Evolutionary conservation across 1,140 invertebrate genomes (phyloP).

Genomic region (Trichonephila clavata): DNA sequence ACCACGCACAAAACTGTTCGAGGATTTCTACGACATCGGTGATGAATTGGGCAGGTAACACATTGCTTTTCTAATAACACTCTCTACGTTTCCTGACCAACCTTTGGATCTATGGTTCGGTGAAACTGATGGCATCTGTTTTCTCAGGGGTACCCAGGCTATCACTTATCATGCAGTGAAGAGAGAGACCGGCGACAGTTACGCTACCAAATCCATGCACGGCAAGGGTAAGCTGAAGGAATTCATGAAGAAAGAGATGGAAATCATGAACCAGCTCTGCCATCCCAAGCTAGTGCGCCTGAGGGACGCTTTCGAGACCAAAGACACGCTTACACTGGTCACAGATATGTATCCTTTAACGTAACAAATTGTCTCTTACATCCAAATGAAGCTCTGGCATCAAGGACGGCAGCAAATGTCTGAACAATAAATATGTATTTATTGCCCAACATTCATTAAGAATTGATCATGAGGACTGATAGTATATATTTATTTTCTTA

Average conservation of each 20-base stretch:
- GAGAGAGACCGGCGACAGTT: slow-evolving; percentile 89
- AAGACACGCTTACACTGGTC: slow-evolving; percentile 90
- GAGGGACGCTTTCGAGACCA: slow-evolving; percentile 93
- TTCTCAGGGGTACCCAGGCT: slow-evolving; percentile 90
- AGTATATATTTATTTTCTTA: too few species aligned
- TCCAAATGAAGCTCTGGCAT: too few species aligned
- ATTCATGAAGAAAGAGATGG: slow-evolving; percentile 94
- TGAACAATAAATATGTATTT: too few species aligned
- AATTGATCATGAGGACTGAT: not conserved
- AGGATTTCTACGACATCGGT: slow-evolving; percentile 94
- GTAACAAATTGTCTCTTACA: not conserved
- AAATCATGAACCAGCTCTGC: slow-evolving; percentile 93
- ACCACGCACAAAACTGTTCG: slow-evolving; percentile 85
- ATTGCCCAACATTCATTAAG: not conserved
- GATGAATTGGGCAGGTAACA: slow-evolving; percentile 90
- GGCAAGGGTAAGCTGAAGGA: slow-evolving; percentile 88
- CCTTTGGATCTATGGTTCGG: too few species aligned
- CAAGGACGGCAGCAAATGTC: too few species aligned
- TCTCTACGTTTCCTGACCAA: not conserved
- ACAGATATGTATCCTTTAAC: slow-evolving; percentile 87
- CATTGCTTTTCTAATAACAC: not conserved
- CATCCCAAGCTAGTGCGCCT: slow-evolving; percentile 91
- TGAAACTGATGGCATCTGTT: not conserved
- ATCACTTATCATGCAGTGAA: slow-evolving; percentile 94
- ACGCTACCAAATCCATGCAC: slow-evolving; percentile 95